phyloP scores from a whole-genome alignment of 2,113 vertebrate genomes.

The Coracopsis vasa region DNA sequence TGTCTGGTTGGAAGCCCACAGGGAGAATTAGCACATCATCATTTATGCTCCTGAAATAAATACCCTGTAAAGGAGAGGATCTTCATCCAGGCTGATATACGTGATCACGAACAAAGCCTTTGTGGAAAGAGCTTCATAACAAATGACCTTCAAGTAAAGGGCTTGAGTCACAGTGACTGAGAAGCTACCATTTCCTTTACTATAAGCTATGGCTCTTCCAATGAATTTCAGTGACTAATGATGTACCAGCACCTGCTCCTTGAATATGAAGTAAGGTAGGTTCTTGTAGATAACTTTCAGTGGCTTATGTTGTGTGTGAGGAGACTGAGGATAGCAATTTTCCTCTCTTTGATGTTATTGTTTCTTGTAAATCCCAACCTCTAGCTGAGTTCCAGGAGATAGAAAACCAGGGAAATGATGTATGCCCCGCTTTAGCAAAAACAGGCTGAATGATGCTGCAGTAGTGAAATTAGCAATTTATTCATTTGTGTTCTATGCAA shows the following conservation, averaged over 20 bases:
- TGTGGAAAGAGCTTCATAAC: background rate
- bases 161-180: background rate
- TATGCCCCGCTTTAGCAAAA: background rate
- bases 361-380: background rate
- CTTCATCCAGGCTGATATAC: background rate
- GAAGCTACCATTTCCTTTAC: background rate
- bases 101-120: background rate
- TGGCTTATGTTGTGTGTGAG: background rate
- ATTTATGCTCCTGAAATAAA: background rate
- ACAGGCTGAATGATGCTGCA: background rate
- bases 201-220: background rate
- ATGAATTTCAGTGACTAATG: background rate
- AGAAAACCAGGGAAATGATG: background rate
- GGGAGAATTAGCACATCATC: background rate
- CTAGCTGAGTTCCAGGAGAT: background rate
- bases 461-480: background rate
- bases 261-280: background rate
- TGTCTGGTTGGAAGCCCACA: background rate
- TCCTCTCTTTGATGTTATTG: background rate
- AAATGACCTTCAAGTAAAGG: background rate
- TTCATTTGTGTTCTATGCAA: background rate
- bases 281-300: background rate
- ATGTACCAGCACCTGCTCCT: background rate
- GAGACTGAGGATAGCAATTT: background rate
- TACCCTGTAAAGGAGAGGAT: background rate